These are phyloP conservation scores for Agrochola lychnidis DNA, from an alignment of 2,888 invertebrate genomes.

Conservation along the genomic window DNA sequence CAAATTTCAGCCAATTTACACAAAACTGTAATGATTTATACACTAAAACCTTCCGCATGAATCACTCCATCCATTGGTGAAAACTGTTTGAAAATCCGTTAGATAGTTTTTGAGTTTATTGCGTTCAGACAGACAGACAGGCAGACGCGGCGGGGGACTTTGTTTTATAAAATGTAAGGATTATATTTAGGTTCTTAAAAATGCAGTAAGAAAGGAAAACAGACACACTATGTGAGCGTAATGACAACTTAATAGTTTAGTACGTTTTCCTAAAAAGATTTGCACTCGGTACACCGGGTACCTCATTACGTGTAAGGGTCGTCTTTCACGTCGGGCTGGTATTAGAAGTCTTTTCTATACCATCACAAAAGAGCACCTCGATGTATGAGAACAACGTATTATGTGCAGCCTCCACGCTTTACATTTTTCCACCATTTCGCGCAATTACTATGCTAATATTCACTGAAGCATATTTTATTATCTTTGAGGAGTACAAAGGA, in stretches of 20 bases:
- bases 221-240: background rate
- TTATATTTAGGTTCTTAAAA: background rate
- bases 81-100: too few relatives aligned
- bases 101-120: too few relatives aligned
- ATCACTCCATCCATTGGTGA: too few relatives aligned
- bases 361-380: conserved; percentile 49
- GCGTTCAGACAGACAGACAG: too few relatives aligned
- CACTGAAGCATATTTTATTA: conserved; percentile 60
- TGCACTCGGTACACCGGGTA: conserved; percentile 32
- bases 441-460: conserved; percentile 58
- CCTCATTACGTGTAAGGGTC: conserved; percentile 53
- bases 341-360: conserved; percentile 54
- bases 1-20: too few relatives aligned
- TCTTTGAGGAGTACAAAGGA: conserved; percentile 62
- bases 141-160: too few relatives aligned
- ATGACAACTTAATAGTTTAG: conserved; percentile 1
- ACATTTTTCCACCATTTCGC: conserved; percentile 45
- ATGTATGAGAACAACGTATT: conserved; percentile 37
- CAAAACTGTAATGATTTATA: too few relatives aligned
- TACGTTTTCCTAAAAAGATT: conserved; percentile 22
- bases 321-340: conserved; percentile 39
- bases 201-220: background rate
- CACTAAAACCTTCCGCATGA: too few relatives aligned
- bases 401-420: conserved; percentile 22
- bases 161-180: too few relatives aligned